A percentile compares a stretch with the other conserved stretches of the same genome.
These are phyloP conservation scores for Nezara viridula DNA, from an alignment of 2,888 invertebrate genomes.

Conservation along the genomic window DNA sequence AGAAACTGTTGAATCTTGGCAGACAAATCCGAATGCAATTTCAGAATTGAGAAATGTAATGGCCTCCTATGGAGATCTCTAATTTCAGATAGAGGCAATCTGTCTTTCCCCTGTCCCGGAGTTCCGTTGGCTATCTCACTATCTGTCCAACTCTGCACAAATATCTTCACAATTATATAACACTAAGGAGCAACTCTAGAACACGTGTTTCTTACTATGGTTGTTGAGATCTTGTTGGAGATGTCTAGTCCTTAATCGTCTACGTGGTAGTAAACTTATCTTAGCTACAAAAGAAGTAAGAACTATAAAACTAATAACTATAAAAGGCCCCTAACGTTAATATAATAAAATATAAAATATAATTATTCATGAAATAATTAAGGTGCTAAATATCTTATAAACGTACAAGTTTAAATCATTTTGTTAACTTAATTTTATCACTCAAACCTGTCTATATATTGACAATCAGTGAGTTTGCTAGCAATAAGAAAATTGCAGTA, in stretches of 20 bases:
- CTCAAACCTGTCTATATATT: no score
- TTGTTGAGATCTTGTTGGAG: not conserved
- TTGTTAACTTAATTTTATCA: no score
- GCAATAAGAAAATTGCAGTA: no score
- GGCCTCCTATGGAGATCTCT: slow-evolving; percentile 19
- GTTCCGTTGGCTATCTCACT: slow-evolving; percentile 35
- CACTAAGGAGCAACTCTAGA: not conserved
- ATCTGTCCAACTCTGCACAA: not conserved
- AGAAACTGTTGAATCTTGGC: not conserved
- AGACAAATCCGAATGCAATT: slow-evolving; percentile 9
- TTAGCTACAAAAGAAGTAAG: no score
- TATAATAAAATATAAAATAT: no score
- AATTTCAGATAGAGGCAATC: slow-evolving; percentile 44
- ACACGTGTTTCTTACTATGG: not conserved
- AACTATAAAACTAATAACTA: not conserved
- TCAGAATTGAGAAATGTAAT: slow-evolving; percentile 20
- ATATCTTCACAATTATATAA: slow-evolving; percentile 16
- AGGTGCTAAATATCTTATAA: no score
- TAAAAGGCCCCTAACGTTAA: no score
- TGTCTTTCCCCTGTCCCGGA: slow-evolving; percentile 39
- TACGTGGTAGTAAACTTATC: no score
- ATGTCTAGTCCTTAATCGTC: no score
- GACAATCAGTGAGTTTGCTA: no score
- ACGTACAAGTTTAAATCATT: no score
- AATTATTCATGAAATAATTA: no score